Base-by-base conservation (phyloP, 2,888 invertebrate species). In the Rhagium mordax region DNA sequence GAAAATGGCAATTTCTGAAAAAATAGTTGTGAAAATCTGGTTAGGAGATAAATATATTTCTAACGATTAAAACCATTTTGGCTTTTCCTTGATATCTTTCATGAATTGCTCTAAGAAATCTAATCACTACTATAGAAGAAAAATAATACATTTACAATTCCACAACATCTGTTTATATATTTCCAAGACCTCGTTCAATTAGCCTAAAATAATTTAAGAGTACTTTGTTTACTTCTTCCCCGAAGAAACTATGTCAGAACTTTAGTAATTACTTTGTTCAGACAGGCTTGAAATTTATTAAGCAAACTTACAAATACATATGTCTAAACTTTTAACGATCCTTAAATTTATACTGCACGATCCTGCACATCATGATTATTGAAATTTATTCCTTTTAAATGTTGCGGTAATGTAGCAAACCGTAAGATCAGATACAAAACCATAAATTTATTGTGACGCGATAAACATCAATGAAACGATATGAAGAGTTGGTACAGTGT, bases 261-360 rank as follows among this genome's bases (percentile, higher is more conserved):
- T 77, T 77, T 66, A 65, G 74, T 77, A 77, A 77, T 77, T 77
- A 77, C 77, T 75, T 74, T 74, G 73, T 18, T 72, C 70, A 70
- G 77, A 77, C 77, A 77, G 74, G 74, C 75, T 68, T 75, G 65
- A 74, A 77, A 77, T 77, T 77, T 75, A 77, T 77, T 77, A n/a
- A 72, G 74, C 49, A 70, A 74, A 77, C 75, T 75, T 75, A 68
- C 47, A 75, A 74, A 71, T 77, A 77, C 77, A 73, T 74, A 75
- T 75, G 73, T 70, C 55, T 67, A 59, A 74, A 77, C 69, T 74
- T 77, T 74, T 70, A 70, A 74, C 66, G 60, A 70, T 66, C 64
- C 59, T 70, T 72, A 66, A 67, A 74, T 73, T 76, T 65, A 64
- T 66, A 72, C 57, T 24, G 20, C 66, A 48, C 55, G 29, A 70